Evolutionary conservation across 2,888 invertebrate genomes (phyloP).

Genomic region (Apotomis betuletana): DNA sequence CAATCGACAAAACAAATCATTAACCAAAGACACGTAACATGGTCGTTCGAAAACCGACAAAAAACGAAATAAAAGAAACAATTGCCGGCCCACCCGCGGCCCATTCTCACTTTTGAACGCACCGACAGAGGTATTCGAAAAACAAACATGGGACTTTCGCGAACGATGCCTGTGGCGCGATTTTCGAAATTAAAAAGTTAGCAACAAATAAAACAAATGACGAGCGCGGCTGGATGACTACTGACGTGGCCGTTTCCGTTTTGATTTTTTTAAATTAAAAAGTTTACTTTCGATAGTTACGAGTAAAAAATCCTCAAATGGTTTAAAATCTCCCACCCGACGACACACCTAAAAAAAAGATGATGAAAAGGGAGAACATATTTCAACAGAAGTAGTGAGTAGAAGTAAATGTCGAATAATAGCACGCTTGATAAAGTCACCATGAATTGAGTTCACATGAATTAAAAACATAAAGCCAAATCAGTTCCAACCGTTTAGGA

Average conservation of each 20-base stretch:
- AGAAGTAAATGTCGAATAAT: no score
- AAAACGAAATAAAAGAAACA: slow-evolving; percentile 43
- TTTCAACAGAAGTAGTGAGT: no score
- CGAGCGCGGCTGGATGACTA: not conserved
- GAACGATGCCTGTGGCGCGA: slow-evolving; percentile 41
- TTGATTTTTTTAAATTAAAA: no score
- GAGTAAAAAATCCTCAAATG: no score
- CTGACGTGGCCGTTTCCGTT: not conserved
- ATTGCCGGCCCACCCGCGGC: slow-evolving; percentile 54
- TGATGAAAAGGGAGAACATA: no score
- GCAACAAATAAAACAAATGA: not conserved
- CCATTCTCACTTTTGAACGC: slow-evolving; percentile 50
- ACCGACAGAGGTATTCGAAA: slow-evolving; percentile 49
- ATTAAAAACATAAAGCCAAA: no score
- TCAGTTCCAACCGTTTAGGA: no score
- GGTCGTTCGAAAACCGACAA: slow-evolving; percentile 33
- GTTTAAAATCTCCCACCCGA: no score
- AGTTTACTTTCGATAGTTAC: no score
- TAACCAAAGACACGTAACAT: slow-evolving; percentile 32
- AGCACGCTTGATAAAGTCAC: no score
- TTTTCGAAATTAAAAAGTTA: slow-evolving; percentile 29
- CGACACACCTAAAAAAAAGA: no score
- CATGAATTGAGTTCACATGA: no score
- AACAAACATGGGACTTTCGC: slow-evolving; percentile 53
- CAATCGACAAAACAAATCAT: slow-evolving; percentile 27